These are phyloP conservation scores for Egretta garzetta DNA, from an alignment of 2,113 vertebrate genomes.

Conservation along the genomic window DNA sequence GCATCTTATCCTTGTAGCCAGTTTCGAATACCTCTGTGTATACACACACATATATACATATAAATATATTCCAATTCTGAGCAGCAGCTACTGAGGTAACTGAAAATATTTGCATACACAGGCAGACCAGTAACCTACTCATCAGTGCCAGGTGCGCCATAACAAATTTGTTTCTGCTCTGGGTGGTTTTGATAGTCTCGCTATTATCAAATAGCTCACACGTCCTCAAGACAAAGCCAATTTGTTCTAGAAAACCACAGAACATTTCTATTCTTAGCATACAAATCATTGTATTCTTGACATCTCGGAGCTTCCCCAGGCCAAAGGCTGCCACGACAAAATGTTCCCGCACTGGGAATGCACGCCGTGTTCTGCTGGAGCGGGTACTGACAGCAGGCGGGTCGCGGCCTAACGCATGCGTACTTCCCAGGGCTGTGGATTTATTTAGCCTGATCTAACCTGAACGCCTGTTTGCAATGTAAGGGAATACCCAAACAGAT, in stretches of 20 bases:
- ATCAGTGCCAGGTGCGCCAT: background rate
- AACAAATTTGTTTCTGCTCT: background rate
- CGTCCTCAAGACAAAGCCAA: background rate
- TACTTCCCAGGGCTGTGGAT: background rate
- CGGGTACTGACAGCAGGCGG: background rate
- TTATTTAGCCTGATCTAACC: background rate
- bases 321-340: background rate
- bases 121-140: background rate
- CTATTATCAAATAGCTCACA: background rate
- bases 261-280: background rate
- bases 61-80: background rate
- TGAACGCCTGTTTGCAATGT: background rate
- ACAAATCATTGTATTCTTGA: background rate
- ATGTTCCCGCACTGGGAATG: accelerated
- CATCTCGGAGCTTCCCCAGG: background rate
- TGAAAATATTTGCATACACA: background rate
- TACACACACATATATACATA: background rate
- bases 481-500: background rate
- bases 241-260: background rate
- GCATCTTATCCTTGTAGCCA: background rate
- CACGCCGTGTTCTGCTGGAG: background rate
- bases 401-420: background rate
- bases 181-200: background rate
- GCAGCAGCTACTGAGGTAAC: slow-evolving; percentile 4
- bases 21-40: background rate